A percentile compares a stretch with the other conserved stretches of the same genome.
These are phyloP conservation scores for Lydus trimaculatus DNA, from an alignment of 2,888 invertebrate genomes.

Conservation along the genomic window DNA sequence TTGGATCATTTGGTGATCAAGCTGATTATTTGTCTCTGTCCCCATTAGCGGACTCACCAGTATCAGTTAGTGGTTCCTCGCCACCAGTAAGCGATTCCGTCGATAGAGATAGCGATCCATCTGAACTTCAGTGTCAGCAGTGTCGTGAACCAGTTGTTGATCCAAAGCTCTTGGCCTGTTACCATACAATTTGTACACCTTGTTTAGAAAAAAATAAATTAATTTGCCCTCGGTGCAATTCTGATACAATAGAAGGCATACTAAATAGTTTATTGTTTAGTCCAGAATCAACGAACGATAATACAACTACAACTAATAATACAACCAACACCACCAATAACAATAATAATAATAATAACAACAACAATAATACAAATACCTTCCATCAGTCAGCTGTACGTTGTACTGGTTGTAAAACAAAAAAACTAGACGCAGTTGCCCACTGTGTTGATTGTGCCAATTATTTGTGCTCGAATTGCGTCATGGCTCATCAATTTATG, in stretches of 20 bases:
- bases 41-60: constrained; percentile 71
- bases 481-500: constrained; percentile 99
- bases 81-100: constrained; percentile 86
- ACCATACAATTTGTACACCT: constrained; percentile 83
- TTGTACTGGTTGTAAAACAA: constrained; percentile 97
- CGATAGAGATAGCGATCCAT: constrained; percentile 66
- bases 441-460: constrained; percentile 97
- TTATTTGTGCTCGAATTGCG: constrained; percentile 95
- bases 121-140: constrained; percentile 66
- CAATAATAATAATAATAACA: constrained; percentile 13
- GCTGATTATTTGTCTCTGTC: constrained; percentile 74
- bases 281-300: constrained; percentile 53
- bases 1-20: constrained; percentile 85
- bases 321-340: constrained; percentile 27
- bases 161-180: constrained; percentile 80
- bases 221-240: constrained; percentile 74
- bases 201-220: constrained; percentile 84
- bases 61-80: constrained; percentile 87
- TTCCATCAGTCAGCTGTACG: constrained; percentile 66
- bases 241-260: constrained; percentile 61
- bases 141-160: constrained; percentile 79
- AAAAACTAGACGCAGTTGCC: constrained; percentile 92
- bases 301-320: constrained; percentile 32
- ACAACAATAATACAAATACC: constrained; percentile 52
- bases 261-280: constrained; percentile 54